Conservation (phyloP, 2,888 invertebrate genomes). For the Caprella mutica region DNA sequence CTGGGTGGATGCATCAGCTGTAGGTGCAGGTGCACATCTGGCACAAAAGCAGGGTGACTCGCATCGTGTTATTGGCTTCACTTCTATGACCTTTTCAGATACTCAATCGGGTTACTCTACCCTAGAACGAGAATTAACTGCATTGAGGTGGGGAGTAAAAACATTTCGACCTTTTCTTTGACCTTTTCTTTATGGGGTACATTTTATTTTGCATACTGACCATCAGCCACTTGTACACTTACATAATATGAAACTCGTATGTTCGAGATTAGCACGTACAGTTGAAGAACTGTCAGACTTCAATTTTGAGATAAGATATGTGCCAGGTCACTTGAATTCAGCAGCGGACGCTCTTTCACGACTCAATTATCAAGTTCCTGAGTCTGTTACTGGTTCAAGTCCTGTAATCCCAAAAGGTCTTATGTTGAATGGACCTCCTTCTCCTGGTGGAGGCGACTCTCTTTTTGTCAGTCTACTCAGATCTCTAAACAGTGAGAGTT, state of each 20-base stretch:
- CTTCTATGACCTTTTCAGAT: neutral
- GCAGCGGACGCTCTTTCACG: neutral
- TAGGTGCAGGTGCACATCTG: neutral
- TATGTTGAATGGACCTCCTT: neutral
- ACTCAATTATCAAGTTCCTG: neutral
- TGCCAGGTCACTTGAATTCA: neutral
- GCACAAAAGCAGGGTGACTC: neutral
- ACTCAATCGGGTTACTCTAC: neutral
- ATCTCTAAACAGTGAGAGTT: neutral
- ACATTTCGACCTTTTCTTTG: neutral
- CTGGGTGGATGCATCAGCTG: neutral
- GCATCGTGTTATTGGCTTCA: neutral
- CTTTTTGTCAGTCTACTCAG: neutral
- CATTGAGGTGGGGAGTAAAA: neutral
- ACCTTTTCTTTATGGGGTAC: neutral
- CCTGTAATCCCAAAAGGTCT: neutral
- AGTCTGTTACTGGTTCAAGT: neutral
- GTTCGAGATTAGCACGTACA: neutral
- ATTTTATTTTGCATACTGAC: neutral
- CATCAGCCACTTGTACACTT: constrained; percentile 1
- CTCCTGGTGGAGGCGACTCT: neutral
- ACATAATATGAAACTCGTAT: too few relatives aligned
- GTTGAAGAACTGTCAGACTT: neutral
- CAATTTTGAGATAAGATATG: neutral
- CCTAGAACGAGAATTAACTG: constrained; percentile 1